A percentile compares a stretch with the other conserved stretches of the same genome.
These are phyloP conservation scores for Caenorhabditis sinica DNA, from an alignment of 2,888 invertebrate genomes.

Conservation along the genomic window DNA sequence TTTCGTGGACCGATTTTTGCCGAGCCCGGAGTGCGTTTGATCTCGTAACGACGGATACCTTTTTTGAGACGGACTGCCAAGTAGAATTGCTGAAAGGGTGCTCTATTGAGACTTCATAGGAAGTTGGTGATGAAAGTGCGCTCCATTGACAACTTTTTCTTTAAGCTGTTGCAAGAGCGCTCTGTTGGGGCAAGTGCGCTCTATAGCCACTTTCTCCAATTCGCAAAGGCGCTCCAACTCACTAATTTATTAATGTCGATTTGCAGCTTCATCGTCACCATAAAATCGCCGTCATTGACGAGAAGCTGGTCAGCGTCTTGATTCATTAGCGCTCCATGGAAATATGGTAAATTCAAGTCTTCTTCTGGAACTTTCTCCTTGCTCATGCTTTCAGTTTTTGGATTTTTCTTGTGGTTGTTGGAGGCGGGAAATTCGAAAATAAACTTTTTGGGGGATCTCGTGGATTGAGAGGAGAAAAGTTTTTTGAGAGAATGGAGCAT, in stretches of 20 bases:
- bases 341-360: conserved; percentile 69
- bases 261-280: conserved; percentile 54
- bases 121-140: too few relatives aligned
- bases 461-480: too few relatives aligned
- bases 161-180: too few relatives aligned
- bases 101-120: too few relatives aligned
- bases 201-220: not conserved
- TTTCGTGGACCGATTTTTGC: conserved; percentile 37
- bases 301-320: conserved; percentile 74
- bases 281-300: conserved; percentile 64
- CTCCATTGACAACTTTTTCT: too few relatives aligned
- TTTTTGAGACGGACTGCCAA: conserved; percentile 58
- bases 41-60: conserved; percentile 67
- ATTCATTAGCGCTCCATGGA: conserved; percentile 78
- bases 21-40: conserved; percentile 44
- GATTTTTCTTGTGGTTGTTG: too few relatives aligned
- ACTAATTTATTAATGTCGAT: conserved; percentile 55
- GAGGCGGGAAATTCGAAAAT: too few relatives aligned
- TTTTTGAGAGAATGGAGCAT: too few relatives aligned
- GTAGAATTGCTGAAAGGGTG: conserved; percentile 43
- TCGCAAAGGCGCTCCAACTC: not conserved
- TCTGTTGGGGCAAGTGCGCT: not conserved
- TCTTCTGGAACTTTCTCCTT: conserved; percentile 63
- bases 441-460: too few relatives aligned
- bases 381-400: conserved; percentile 5